Evolutionary conservation across 2,113 vertebrate genomes (phyloP).

Genomic region (Diglossa brunneiventris): DNA sequence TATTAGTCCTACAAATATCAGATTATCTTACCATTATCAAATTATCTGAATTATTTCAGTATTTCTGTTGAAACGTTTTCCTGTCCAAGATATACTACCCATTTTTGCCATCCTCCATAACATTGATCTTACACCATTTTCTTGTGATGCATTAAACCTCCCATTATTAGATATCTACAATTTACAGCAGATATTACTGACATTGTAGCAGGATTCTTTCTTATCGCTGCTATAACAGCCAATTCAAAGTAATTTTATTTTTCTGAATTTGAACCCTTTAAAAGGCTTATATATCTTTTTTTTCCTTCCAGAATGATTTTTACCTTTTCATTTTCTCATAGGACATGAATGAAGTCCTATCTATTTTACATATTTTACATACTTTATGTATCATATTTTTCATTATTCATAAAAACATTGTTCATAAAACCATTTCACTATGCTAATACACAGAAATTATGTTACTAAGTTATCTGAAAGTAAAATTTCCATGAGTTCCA

Average conservation of each 20-base stretch:
- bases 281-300: not conserved
- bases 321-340: not conserved
- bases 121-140: not conserved
- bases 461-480: not conserved
- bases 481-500: not conserved
- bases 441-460: not conserved
- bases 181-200: not conserved
- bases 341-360: not conserved
- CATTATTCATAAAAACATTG: not conserved
- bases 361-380: not conserved
- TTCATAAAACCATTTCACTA: not conserved
- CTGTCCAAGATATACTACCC: not conserved
- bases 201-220: not conserved
- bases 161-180: not conserved
- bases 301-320: not conserved
- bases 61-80: slow-evolving; percentile 33
- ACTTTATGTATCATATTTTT: not conserved
- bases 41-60: slow-evolving; percentile 46
- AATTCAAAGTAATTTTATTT: not conserved
- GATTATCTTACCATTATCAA: slow-evolving; percentile 35
- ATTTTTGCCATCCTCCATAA: not conserved
- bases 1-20: slow-evolving; percentile 41
- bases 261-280: not conserved
- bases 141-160: not conserved
- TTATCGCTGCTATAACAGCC: not conserved